phyloP scores from a whole-genome alignment of 2,888 invertebrate genomes.

The Drosophila nigricruria region DNA sequence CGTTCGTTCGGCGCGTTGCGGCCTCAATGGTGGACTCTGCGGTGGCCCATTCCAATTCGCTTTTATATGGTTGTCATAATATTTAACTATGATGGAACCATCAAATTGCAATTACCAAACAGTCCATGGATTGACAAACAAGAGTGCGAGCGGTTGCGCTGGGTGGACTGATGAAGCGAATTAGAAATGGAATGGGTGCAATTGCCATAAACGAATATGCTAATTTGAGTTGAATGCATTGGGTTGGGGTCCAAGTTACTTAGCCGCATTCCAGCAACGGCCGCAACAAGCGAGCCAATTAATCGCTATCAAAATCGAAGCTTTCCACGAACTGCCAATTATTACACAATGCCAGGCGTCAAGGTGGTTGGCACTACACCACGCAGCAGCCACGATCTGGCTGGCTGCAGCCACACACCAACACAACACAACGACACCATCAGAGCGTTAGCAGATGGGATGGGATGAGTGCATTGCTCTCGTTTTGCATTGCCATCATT shows the following conservation, averaged over 20 bases:
- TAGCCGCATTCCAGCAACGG: constrained; percentile 50
- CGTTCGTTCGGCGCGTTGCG: constrained; percentile 7
- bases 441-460: constrained; percentile 4
- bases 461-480: constrained; percentile 52
- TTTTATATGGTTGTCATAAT: constrained; percentile 70
- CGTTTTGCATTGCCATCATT: constrained; percentile 63
- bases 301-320: constrained; percentile 73
- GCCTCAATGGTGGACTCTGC: constrained; percentile 26
- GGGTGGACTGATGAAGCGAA: constrained; percentile 28
- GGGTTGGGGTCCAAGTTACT: constrained; percentile 37
- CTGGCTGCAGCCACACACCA: constrained; percentile 8
- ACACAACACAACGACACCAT: neutral
- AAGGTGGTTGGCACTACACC: constrained; percentile 50
- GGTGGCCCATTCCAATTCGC: constrained; percentile 66
- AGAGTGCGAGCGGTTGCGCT: constrained; percentile 7
- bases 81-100: constrained; percentile 60
- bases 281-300: constrained; percentile 65
- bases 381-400: constrained; percentile 20
- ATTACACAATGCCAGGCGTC: constrained; percentile 80
- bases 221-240: constrained; percentile 54
- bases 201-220: constrained; percentile 75
- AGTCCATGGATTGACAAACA: constrained; percentile 13
- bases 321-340: constrained; percentile 78
- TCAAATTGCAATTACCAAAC: constrained; percentile 63
- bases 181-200: constrained; percentile 55